Conservation (phyloP, 2,113 vertebrate genomes). For the Seriola aureovittata region DNA sequence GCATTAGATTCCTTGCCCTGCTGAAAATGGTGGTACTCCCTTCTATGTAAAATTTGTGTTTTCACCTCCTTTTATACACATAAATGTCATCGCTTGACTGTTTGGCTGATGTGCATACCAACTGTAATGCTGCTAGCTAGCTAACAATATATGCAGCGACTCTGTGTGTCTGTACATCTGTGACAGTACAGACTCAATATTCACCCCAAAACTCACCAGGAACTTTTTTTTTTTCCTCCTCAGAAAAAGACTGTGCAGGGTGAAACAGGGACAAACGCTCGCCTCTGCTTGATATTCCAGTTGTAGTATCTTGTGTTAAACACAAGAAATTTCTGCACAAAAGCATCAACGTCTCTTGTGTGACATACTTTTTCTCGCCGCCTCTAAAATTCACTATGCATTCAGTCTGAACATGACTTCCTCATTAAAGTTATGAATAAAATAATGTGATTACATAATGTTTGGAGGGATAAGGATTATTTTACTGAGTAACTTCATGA, state of each 20-base stretch:
- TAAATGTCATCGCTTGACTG: too few species aligned
- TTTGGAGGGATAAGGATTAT: background rate
- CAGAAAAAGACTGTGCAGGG: background rate
- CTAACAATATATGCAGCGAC: background rate
- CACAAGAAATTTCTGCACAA: too few species aligned
- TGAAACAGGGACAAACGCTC: background rate
- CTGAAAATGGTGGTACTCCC: background rate
- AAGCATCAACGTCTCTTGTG: too few species aligned
- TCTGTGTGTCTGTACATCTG: background rate
- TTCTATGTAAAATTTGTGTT: too few species aligned
- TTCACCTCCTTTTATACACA: background rate
- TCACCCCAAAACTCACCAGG: too few species aligned
- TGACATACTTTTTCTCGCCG: too few species aligned
- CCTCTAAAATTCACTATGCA: background rate
- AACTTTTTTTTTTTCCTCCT: background rate
- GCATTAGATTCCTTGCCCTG: background rate
- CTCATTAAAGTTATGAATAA: background rate
- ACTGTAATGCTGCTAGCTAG: background rate
- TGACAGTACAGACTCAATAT: too few species aligned
- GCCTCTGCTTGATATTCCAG: too few species aligned
- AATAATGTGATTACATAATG: background rate
- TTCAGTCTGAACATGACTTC: background rate
- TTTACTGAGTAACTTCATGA: background rate
- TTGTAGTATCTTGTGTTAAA: too few species aligned
- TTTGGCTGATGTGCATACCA: too few species aligned